Base-by-base conservation (phyloP, 2,888 invertebrate species). In the Drosophila suboccidentalis region DNA sequence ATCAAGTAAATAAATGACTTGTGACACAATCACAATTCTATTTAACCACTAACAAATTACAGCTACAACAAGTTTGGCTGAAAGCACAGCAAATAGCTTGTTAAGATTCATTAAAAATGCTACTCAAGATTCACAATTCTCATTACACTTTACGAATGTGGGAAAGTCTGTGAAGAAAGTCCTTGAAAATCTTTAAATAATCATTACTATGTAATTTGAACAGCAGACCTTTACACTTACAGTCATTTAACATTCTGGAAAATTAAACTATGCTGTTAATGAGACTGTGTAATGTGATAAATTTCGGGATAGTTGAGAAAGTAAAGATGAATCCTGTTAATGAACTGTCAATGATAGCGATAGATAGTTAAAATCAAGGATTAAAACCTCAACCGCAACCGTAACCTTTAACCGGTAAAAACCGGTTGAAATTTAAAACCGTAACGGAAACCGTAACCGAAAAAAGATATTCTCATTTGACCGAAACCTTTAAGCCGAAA, bases 21-120 rank as follows among this genome's bases (percentile, higher is more conserved):
- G 59, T 66, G 66, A 75, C 66, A 66, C 75, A 71, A 71, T 61
- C 55, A 44, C 44, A 43, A 43, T 47, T 74, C 68, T 44, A 22
- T 43, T 9, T 19, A 61, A 41, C 19, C 57, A 36, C 19, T 36
- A 26, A 57, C 22, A 22, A 46, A 46, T 15, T 1, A 22, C n/a
- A 26, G 17, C 11, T 19, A 10, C 29, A 65, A 32, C n/a, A n/a
- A 8, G 17, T 50, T 13, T 1, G 15, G 11, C 49, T 9, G 11
- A 17, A 11, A 10, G 22, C 22, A 22, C 19, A 15, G 41, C 10
- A 22, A 46, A 47, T 41, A 19, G 39, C 43, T 26, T 3, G 26
- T 6, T 2, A 0, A 43, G 19, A 41, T 19, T 11, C 11, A 41
- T 17, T 17, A 10, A 17, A 17, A n/a, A 39, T 15, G 15, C n/a